Base-by-base conservation (phyloP, 2,888 invertebrate species). In the Drosophila sordidapex region DNA sequence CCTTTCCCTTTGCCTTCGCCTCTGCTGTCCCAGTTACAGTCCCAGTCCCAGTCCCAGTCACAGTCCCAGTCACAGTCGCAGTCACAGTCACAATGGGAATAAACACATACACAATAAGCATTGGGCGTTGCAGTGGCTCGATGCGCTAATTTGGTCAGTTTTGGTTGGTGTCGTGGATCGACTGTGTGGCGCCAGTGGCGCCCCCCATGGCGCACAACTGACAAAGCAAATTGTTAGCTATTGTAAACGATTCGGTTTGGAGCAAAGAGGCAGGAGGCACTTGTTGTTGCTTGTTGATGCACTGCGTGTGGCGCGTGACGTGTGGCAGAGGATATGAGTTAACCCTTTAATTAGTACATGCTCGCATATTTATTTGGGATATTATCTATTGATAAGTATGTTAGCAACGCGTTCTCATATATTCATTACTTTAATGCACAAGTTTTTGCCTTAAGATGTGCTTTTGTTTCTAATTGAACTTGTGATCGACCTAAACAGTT, bases 121-220 rank as follows among this genome's bases (percentile, higher is more conserved):
- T 53, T 66, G 82, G 89, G 87, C 84, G 90, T 85, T 87, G 90
- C 82, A 85, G 80, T 80, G 88, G 78, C 76, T 80, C 73, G 83
- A 74, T 82, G 76, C 73, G 70, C 75, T 81, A 70, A 71, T 71
- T 83, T 83, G 60, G 56, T 70, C 76, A 85, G 70, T 68, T 54
- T 68, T 59, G 54, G 51, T 64, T 68, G 58, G 74, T 65, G 49
- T 62, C 49, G 25, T 49, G 48, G 67, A 63, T 52, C 76, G 83
- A 63, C 76, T 46, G 64, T 58, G 59, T 81, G 91, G 91, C 90
- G 90, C 90, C 90, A 81, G 70, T 70, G 82, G 79, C 70, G 79
- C 82, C 80, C 77, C 82, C 76, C 67, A 74, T 48, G 56, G 76
- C 54, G 82, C 62, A 52, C 49, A 63, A 69, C 69, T 83, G 81